phyloP scores from a whole-genome alignment of 2,797 vertebrate genomes.

The Pelobates cultripes region DNA sequence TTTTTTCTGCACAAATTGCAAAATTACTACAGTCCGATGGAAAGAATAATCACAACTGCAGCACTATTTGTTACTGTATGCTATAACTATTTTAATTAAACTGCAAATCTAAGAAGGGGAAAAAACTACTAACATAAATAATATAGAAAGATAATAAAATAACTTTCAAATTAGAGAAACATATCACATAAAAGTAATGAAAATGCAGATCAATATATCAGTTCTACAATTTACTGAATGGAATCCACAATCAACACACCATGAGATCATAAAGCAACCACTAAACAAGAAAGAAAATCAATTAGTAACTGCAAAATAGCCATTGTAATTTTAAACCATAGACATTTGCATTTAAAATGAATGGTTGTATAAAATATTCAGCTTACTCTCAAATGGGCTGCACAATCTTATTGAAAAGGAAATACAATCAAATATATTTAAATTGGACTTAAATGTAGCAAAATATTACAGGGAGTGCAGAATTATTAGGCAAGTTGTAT shows the following conservation, averaged over 20 bases:
- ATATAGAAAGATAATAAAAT: neutral
- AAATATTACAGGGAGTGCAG: too few species aligned
- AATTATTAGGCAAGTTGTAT: too few species aligned
- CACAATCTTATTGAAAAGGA: too few species aligned
- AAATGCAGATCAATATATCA: conserved; percentile 40
- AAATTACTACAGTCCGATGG: too few species aligned
- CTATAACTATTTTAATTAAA: neutral
- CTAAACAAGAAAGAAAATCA: conserved; percentile 39
- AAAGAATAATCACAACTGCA: neutral
- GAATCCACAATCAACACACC: conserved; percentile 11
- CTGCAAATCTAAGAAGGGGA: neutral
- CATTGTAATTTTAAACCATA: conserved; percentile 3
- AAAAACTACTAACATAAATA: neutral
- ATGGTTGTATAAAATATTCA: conserved; percentile 5
- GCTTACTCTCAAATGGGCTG: too few species aligned
- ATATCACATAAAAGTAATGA: neutral
- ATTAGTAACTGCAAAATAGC: conserved; percentile 34
- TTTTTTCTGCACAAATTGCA: too few species aligned
- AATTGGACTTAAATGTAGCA: too few species aligned
- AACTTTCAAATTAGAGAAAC: neutral
- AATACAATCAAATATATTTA: too few species aligned
- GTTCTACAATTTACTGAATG: conserved; percentile 41
- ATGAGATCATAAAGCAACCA: conserved; percentile 24
- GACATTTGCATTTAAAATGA: conserved; percentile 5
- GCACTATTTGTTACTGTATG: neutral